Conservation (phyloP, 2,888 invertebrate genomes). For the Ptilodon capucinus region DNA sequence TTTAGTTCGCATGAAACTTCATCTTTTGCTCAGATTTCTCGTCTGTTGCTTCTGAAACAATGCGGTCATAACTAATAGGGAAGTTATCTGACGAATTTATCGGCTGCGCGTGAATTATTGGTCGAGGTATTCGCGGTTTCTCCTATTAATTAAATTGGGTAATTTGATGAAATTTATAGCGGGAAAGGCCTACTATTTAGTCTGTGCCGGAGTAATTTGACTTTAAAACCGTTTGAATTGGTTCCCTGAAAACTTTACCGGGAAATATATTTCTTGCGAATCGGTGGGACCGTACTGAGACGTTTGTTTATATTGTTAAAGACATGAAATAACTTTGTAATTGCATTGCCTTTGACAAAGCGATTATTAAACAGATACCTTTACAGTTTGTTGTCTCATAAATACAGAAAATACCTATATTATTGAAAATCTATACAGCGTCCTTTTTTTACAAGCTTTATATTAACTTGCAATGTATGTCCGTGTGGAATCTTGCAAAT, state of each 20-base stretch:
- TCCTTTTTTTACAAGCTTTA: too few relatives aligned
- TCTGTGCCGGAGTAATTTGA: constrained; percentile 20
- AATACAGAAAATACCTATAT: too few relatives aligned
- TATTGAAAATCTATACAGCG: too few relatives aligned
- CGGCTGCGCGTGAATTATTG: constrained; percentile 41
- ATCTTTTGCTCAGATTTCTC: neutral
- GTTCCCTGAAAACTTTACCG: constrained; percentile 14
- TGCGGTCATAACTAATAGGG: constrained; percentile 25
- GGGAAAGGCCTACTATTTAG: constrained; percentile 18
- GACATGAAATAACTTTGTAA: constrained; percentile 1
- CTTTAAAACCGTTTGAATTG: constrained; percentile 25
- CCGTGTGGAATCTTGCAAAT: too few relatives aligned
- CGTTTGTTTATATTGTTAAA: constrained; percentile 9
- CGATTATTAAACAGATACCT: too few relatives aligned
- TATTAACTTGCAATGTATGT: too few relatives aligned
- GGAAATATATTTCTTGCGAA: constrained; percentile 14
- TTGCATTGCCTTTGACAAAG: neutral
- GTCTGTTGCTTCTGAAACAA: constrained; percentile 23
- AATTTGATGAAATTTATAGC: constrained; percentile 35
- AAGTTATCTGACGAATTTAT: constrained; percentile 46
- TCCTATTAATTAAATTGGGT: constrained; percentile 41
- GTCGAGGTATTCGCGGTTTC: constrained; percentile 45
- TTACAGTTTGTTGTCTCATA: too few relatives aligned
- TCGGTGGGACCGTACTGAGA: constrained; percentile 12
- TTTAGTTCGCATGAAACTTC: too few relatives aligned